Conservation (phyloP, 2,888 invertebrate genomes). For the Anaspis maculata region DNA sequence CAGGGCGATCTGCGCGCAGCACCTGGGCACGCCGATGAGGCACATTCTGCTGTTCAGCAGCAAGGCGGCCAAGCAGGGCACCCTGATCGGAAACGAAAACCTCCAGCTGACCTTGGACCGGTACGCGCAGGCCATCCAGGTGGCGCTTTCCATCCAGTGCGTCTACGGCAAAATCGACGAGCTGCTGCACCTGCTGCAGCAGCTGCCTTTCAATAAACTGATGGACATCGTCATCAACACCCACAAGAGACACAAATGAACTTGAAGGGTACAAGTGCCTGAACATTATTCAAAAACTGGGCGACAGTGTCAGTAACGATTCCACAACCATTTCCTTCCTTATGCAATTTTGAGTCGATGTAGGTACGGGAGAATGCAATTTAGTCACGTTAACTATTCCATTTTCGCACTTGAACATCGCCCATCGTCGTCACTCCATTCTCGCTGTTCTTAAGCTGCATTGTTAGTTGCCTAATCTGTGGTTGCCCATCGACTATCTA, state of each 20-base stretch:
- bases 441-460: too few relatives aligned
- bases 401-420: too few relatives aligned
- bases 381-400: too few relatives aligned
- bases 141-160: conserved; percentile 68
- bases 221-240: conserved; percentile 56
- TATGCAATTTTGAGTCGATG: too few relatives aligned
- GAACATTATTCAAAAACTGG: too few relatives aligned
- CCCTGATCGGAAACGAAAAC: conserved; percentile 16
- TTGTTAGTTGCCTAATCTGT: too few relatives aligned
- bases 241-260: conserved; percentile 38
- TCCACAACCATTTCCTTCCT: too few relatives aligned
- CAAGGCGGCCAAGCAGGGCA: conserved; percentile 20
- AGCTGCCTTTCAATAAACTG: conserved; percentile 56
- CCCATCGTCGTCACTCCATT: too few relatives aligned
- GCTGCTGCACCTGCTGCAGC: conserved; percentile 52
- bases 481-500: too few relatives aligned
- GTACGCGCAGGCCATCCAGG: conserved; percentile 75
- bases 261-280: too few relatives aligned
- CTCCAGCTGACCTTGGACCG: conserved; percentile 63
- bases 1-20: conserved; percentile 56
- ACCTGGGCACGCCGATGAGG: conserved; percentile 39
- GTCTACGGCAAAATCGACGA: conserved; percentile 73
- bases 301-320: too few relatives aligned
- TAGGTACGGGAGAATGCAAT: too few relatives aligned
- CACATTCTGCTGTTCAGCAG: conserved; percentile 23